Evolutionary conservation across 2,888 invertebrate genomes (phyloP).

Genomic region (Cephus sareptanus): DNA sequence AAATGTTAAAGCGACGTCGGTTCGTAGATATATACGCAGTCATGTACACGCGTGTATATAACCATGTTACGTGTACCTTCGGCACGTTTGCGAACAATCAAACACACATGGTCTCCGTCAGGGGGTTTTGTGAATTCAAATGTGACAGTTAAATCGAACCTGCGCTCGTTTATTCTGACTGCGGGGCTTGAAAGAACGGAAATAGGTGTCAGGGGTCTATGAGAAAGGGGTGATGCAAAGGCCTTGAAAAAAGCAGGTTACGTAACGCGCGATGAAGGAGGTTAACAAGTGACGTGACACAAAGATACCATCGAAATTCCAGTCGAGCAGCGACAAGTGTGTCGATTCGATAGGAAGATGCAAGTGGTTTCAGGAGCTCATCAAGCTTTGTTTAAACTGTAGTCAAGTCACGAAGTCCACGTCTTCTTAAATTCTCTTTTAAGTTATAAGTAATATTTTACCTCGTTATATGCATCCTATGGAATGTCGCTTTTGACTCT

Average conservation of each 20-base stretch:
- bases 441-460: not conserved
- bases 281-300: constrained; percentile 26
- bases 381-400: not conserved
- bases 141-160: constrained; percentile 57
- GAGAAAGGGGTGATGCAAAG: constrained; percentile 25
- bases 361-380: not conserved
- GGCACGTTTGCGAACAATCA: not conserved
- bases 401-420: not conserved
- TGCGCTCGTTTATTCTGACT: constrained; percentile 50
- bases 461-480: not conserved
- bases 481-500: not conserved
- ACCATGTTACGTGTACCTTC: constrained; percentile 16
- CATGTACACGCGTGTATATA: constrained; percentile 6
- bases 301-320: constrained; percentile 16
- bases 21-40: not conserved
- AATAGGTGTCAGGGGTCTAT: constrained; percentile 18
- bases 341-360: not conserved
- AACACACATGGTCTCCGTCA: constrained; percentile 3
- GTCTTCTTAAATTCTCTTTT: not conserved
- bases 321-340: constrained; percentile 15
- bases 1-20: constrained; percentile 43
- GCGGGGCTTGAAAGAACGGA: not conserved
- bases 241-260: constrained; percentile 14
- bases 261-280: constrained; percentile 11
- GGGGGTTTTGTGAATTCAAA: constrained; percentile 46